Percentiles rank a stretch among this genome's conserved stretches.
Conservation (phyloP, 2,113 vertebrate species). For the Aegotheles bennettii region DNA sequence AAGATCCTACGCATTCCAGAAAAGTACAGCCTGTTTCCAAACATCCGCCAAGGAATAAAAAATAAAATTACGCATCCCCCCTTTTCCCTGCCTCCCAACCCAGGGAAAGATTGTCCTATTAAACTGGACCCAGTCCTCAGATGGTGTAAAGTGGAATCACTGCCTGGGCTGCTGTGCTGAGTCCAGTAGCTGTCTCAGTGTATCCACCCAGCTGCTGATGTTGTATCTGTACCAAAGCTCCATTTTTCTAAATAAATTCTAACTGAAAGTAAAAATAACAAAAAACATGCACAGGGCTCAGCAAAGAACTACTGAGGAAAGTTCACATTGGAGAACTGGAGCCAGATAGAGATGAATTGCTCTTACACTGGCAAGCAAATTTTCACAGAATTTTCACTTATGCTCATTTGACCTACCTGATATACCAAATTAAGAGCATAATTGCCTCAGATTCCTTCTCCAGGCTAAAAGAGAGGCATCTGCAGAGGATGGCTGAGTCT, state of each 20-base stretch:
- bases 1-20: not conserved
- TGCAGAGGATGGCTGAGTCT: not conserved
- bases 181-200: not conserved
- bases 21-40: slow-evolving; percentile 12
- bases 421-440: not conserved
- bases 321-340: not conserved
- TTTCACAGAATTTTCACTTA: not conserved
- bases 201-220: not conserved
- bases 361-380: not conserved
- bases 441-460: not conserved
- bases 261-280: not conserved
- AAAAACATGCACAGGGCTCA: not conserved
- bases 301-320: not conserved
- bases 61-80: not conserved
- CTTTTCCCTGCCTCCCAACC: not conserved
- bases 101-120: not conserved
- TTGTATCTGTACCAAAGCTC: not conserved
- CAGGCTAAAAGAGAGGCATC: not conserved
- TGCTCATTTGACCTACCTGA: not conserved
- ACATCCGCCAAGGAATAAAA: not conserved
- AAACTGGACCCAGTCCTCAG: not conserved
- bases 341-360: not conserved
- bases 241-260: not conserved
- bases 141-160: rapidly evolving
- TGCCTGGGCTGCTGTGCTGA: not conserved